Evolutionary conservation across 2,888 invertebrate genomes (phyloP), one percentile per base, ranked within the genome.

Genomic region (Norana najaformis): DNA sequence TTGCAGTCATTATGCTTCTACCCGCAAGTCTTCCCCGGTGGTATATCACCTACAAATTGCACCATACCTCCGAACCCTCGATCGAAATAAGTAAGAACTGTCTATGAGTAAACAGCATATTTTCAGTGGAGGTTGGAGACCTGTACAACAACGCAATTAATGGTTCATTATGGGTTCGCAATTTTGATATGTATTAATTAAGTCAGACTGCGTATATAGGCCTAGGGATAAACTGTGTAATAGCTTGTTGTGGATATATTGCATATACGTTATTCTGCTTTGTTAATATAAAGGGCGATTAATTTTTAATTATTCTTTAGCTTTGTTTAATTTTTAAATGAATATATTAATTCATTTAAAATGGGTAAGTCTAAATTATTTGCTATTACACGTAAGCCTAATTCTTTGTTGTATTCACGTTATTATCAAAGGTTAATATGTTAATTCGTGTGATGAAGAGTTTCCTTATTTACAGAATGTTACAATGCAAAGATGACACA

Each of bases 271-370:
- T n/a, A n/a, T 69, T 69, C 69, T 69, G 69, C 69, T 69, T 69
- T 69, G 69, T 69, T 69, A n/a, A 30, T 69, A 69, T n/a, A 69
- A 69, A n/a, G 69, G 69, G 69, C 69, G 69, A 69, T 69, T 69
- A 69, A 69, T n/a, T 69, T 69, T 69, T 69, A n/a, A 69, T 69
- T 69, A n/a, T n/a, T 69, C n/a, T n/a, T 69, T 69, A 69, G n/a
- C n/a, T 30, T 69, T 69, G 30, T n/a, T 69, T 69, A 69, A 69
- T 69, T 69, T n/a, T 30, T 69, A n/a, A 69, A 69, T n/a, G 69
- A 47, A 69, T 69, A n/a, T 11, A 69, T 69, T 0, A n/a, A n/a
- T 69, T 69, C 8, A 69, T 69, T 69, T 5, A 69, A 69, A 69
- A 69, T 69, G 69, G 30, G 30, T 69, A 11, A 8, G 23, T 47